Conservation (phyloP, 2,797 vertebrate genomes). For the Pteropus rufus region DNA sequence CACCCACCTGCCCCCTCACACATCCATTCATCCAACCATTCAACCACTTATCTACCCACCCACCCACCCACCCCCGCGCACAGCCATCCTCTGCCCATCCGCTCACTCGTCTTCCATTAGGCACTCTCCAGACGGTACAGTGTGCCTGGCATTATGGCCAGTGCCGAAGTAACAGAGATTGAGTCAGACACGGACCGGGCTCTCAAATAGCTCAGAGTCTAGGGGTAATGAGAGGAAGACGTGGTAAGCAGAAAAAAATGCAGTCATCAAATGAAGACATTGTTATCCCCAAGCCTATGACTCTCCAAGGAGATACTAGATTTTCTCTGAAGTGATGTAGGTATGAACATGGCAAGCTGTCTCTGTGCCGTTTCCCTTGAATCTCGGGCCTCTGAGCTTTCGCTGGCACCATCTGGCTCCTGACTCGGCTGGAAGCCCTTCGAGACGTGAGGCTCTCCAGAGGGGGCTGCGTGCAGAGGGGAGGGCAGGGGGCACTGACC, state of each 20-base stretch:
- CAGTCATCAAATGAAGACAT: background rate
- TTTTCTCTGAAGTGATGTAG: background rate
- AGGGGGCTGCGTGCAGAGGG: background rate
- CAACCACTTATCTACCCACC: background rate
- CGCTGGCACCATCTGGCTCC: background rate
- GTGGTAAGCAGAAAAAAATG: background rate
- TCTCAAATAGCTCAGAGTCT: background rate
- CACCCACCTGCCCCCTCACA: too few species aligned
- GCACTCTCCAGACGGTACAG: background rate
- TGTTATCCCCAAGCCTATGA: background rate
- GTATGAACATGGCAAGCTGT: background rate
- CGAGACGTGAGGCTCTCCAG: background rate
- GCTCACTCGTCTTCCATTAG: background rate
- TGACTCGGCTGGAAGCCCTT: background rate
- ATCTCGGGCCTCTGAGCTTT: background rate
- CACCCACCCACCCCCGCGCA: background rate
- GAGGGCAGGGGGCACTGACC: conserved; percentile 1
- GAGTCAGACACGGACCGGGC: background rate
- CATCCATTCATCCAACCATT: background rate
- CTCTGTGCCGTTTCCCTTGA: background rate
- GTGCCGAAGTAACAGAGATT: background rate
- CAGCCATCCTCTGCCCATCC: background rate
- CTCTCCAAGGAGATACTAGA: background rate
- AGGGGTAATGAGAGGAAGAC: background rate
- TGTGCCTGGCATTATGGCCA: background rate